Conservation (phyloP, 2,113 vertebrate species). For the Spizaetus ornatus region DNA sequence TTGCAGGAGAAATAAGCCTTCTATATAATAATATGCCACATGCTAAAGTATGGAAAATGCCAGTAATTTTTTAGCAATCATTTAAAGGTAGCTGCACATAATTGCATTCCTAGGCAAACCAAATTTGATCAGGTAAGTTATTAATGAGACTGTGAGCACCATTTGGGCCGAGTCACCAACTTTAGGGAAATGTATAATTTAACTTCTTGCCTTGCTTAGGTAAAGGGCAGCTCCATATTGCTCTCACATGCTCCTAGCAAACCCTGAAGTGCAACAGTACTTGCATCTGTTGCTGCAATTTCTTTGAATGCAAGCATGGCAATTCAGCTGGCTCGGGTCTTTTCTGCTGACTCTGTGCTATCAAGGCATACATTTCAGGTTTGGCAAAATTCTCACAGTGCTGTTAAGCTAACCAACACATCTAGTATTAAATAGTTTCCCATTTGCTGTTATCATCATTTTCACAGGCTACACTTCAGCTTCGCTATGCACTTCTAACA, state of each 20-base stretch:
- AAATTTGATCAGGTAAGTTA: background rate
- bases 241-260: background rate
- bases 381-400: background rate
- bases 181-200: background rate
- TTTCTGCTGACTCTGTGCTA: background rate
- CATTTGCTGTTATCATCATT: constrained; percentile 46
- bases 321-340: background rate
- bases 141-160: background rate
- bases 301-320: background rate
- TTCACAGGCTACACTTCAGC: background rate
- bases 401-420: constrained; percentile 5
- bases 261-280: background rate
- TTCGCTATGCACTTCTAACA: background rate
- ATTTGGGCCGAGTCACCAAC: background rate
- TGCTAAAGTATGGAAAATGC: background rate
- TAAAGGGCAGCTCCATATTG: background rate
- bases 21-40: background rate
- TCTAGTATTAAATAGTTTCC: background rate
- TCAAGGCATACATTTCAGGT: background rate
- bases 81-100: background rate
- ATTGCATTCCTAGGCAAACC: background rate
- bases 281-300: background rate
- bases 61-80: background rate
- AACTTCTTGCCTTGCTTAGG: background rate
- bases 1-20: background rate